Evolutionary conservation across 1,140 invertebrate genomes (phyloP).

Genomic region (Heterodera carotae): DNA sequence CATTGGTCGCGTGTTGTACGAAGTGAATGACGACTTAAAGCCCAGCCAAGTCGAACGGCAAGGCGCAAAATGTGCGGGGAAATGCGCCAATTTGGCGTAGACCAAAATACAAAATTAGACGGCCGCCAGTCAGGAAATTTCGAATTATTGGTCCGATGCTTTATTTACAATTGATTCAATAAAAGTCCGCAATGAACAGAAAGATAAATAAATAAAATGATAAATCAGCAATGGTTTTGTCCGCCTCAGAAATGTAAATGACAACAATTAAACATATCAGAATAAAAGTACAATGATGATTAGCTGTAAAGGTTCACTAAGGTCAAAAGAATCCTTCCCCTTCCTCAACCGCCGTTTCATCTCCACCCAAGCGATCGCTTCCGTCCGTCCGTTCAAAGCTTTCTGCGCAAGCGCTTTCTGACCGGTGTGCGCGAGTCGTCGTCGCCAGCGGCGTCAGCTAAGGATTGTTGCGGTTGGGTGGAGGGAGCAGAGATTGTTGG

Average conservation of each 20-base stretch:
- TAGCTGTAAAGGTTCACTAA: background rate
- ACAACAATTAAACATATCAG: background rate
- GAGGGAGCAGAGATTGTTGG: background rate
- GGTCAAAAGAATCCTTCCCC: background rate
- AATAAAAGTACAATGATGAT: background rate
- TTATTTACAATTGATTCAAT: background rate
- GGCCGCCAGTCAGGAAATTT: background rate
- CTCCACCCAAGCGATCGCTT: background rate
- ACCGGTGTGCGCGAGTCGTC: conserved; percentile 27
- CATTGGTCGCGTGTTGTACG: conserved; percentile 51
- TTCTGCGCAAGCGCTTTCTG: conserved; percentile 24
- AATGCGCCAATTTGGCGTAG: conserved; percentile 41
- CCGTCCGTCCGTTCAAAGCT: conserved; percentile 13
- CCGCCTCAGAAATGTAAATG: background rate
- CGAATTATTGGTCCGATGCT: no score
- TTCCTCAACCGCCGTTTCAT: no score
- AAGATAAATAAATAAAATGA: background rate
- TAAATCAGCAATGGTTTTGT: background rate
- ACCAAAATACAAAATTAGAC: no score
- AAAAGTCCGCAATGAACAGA: background rate
- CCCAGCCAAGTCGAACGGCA: conserved; percentile 45
- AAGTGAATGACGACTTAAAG: conserved; percentile 51
- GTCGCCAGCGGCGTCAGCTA: conserved; percentile 7
- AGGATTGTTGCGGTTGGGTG: conserved; percentile 2
- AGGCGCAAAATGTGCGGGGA: conserved; percentile 53